phyloP scores from a whole-genome alignment of 2,888 invertebrate species.

The Pammene aurita region DNA sequence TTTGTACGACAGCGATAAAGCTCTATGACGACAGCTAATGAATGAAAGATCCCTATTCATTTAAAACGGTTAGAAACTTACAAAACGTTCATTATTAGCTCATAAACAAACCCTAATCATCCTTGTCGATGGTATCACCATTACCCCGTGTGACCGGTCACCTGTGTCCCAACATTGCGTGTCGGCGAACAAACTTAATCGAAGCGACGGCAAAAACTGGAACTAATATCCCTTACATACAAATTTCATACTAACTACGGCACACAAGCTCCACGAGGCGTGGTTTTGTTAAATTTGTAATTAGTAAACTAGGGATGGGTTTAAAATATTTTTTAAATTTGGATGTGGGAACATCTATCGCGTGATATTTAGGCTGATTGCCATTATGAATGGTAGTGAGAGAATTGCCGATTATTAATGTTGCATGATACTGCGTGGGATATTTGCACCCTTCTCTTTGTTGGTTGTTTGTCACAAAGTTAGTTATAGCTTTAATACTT shows the following conservation, averaged over 20 bases:
- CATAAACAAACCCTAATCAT: conserved; percentile 45
- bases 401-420: conserved; percentile 26
- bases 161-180: conserved; percentile 67
- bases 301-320: conserved; percentile 31
- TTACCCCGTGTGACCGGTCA: conserved; percentile 64
- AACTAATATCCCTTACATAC: conserved; percentile 6
- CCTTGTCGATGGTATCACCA: conserved; percentile 53
- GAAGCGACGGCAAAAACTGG: neutral
- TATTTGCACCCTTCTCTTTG: conserved; percentile 5
- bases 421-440: conserved; percentile 27
- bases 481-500: neutral
- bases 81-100: conserved; percentile 31
- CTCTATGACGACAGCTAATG: no score
- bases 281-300: conserved; percentile 21
- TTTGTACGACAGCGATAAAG: no score
- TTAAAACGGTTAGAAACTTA: conserved; percentile 21
- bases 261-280: conserved; percentile 4
- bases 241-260: neutral
- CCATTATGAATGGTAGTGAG: conserved; percentile 30
- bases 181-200: conserved; percentile 46
- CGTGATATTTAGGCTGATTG: conserved; percentile 38
- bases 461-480: conserved; percentile 4
- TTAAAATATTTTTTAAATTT: conserved; percentile 32
- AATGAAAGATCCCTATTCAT: conserved; percentile 3
- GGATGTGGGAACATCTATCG: conserved; percentile 35